Evolutionary conservation across 2,113 vertebrate species (phyloP).

Genomic region (Trachemys scripta): DNA sequence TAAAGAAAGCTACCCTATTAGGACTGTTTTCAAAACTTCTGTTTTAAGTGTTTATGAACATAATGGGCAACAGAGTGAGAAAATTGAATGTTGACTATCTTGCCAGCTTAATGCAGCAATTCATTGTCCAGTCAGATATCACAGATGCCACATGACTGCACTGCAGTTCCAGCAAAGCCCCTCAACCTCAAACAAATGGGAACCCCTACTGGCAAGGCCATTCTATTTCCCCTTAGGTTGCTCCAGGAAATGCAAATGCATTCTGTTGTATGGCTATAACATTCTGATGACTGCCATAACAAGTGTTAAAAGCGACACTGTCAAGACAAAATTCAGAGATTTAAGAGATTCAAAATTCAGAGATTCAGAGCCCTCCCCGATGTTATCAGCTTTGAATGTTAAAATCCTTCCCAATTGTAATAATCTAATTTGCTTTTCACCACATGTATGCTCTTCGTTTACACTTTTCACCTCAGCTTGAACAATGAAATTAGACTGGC

Average conservation of each 20-base stretch:
- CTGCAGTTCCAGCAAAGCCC: not conserved
- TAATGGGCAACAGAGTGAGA: not conserved
- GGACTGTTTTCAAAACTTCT: not conserved
- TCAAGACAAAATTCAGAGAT: conserved; percentile 1
- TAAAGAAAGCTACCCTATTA: not conserved
- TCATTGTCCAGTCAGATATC: not conserved
- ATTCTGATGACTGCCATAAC: conserved; percentile 1
- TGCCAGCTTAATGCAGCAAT: conserved; percentile 50
- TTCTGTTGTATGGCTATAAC: not conserved
- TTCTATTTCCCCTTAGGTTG: not conserved
- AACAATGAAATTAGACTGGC: not conserved
- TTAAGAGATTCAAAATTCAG: not conserved
- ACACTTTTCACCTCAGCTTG: not conserved
- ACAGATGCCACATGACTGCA: conserved; percentile 20
- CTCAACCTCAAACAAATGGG: not conserved
- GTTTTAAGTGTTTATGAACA: conserved; percentile 28
- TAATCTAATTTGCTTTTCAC: not conserved
- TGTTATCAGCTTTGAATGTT: not conserved
- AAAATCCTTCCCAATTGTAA: not conserved
- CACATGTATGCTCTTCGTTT: not conserved
- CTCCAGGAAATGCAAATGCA: not conserved
- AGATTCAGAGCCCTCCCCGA: not conserved
- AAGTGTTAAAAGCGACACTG: conserved; percentile 21
- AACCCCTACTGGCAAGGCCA: not conserved
- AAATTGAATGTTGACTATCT: not conserved